Evolutionary conservation across 2,888 invertebrate species (phyloP).

Genomic region (Catocala sponsa): DNA sequence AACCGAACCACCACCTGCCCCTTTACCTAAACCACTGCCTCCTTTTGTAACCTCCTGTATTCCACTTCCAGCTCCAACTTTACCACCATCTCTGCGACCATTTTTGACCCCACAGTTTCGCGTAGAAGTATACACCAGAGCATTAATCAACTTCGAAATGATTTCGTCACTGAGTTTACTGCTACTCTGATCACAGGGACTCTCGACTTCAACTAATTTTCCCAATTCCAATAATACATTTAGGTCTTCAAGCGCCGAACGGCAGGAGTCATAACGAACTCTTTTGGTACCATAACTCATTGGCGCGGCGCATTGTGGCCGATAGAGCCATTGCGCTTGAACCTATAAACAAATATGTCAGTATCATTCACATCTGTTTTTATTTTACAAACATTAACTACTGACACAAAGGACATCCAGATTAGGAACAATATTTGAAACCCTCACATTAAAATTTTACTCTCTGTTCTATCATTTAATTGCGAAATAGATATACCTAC

Average conservation of each 20-base stretch:
- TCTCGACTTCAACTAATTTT: constrained; percentile 41
- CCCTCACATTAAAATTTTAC: no score
- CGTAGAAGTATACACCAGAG: constrained; percentile 68
- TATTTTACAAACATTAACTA: no score
- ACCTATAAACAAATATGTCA: constrained; percentile 46
- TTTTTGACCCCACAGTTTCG: constrained; percentile 47
- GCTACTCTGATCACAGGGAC: constrained; percentile 21
- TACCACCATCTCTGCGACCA: neutral
- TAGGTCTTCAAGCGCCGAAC: constrained; percentile 55
- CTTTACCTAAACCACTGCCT: constrained; percentile 14
- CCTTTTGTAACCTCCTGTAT: constrained; percentile 9
- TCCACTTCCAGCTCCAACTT: constrained; percentile 1
- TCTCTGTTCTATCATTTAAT: no score
- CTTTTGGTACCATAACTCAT: constrained; percentile 7
- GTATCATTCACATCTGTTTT: neutral
- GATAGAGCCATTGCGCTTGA: constrained; percentile 48
- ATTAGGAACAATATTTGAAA: no score
- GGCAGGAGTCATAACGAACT: constrained; percentile 46
- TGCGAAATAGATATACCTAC: no score
- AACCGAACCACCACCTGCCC: constrained; percentile 31
- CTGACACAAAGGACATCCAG: no score
- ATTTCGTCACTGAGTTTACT: constrained; percentile 65
- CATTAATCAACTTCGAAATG: constrained; percentile 73
- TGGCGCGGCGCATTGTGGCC: constrained; percentile 17
- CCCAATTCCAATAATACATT: constrained; percentile 49